Conservation (phyloP, 2,888 invertebrate genomes). For the Nymphalis c-album region DNA sequence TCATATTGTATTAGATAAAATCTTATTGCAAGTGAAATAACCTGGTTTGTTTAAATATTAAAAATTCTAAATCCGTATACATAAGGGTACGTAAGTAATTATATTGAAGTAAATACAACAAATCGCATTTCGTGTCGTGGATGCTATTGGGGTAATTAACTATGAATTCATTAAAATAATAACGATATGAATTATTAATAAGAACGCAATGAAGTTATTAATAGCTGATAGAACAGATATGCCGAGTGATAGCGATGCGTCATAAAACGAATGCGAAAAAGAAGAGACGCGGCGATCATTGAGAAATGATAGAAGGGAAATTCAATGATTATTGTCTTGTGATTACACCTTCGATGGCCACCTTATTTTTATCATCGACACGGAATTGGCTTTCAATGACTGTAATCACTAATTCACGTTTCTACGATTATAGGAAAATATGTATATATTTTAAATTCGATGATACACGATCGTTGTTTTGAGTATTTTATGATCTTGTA, state of each 20-base stretch:
- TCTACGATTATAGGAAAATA: conserved; percentile 25
- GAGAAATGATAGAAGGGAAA: conserved; percentile 26
- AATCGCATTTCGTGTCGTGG: conserved; percentile 22
- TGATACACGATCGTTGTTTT: not conserved
- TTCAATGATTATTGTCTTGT: conserved; percentile 32
- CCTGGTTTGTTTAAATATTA: not conserved
- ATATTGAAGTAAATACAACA: conserved; percentile 1
- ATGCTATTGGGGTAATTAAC: conserved; percentile 24
- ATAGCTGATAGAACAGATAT: conserved; percentile 1
- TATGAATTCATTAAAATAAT: conserved; percentile 9
- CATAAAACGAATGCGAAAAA: conserved; percentile 25
- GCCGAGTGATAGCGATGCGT: conserved; percentile 23
- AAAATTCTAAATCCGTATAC: not conserved
- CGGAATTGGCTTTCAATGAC: conserved; percentile 28
- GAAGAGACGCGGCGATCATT: conserved; percentile 26
- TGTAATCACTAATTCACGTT: conserved; percentile 31
- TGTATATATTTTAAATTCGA: conserved; percentile 2
- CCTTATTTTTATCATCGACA: conserved; percentile 29
- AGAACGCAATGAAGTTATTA: conserved; percentile 22
- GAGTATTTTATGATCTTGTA: not conserved
- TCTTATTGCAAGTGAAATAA: not conserved
- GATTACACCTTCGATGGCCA: conserved; percentile 28
- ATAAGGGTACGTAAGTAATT: not conserved
- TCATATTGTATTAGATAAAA: not conserved
- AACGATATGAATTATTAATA: conserved; percentile 28